Evolutionary conservation across 1,140 invertebrate genomes (phyloP), one percentile per base, ranked within the genome.

Genomic region (Hylaeus volcanicus): DNA sequence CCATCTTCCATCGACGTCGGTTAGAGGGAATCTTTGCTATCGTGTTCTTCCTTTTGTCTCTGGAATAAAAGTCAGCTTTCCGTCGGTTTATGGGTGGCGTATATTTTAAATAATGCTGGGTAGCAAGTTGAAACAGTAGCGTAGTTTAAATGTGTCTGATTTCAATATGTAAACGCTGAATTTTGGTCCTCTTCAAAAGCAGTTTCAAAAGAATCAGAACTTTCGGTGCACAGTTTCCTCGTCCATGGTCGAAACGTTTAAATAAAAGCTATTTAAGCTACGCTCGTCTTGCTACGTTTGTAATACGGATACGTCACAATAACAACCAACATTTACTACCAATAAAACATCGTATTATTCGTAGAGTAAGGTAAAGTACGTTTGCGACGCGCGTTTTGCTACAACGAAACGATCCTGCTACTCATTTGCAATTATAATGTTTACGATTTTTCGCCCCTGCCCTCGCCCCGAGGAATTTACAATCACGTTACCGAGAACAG

Each of bases 391-490:
- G 3, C 41, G 41, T 15, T 61, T 61, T 12, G 12, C 6, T 14
- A 6, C 51, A 37, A 14, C 61, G 61, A 3, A 51, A 37, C 45
- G 26, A 12, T 3, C 1, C 9, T 5, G 15, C 39, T 5, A 11
- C 5, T 53, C 61, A 55, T 74, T 74, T 65, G 39, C 61, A 65
- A 53, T 74, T 55, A 55, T 37, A 65, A 74, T 74, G 41, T 74
- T 74, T 65, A 43, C 48, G 45, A 65, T 65, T 74, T 74, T 65
- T 65, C 61, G 37, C 60, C 55, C 15, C n/a, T 6, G 3, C 6
- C 12, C 55, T 5, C 53, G 5, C 9, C 9, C 5, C 26, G 60
- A 12, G 9, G 56, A 56, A 2, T 48, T 48, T 58, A 66, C 65
- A 43, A 69, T 76, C 64, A 11, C 12, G 43, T 76, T 48, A 55